Percentiles rank a stretch among this genome's conserved stretches.
phyloP scores from a whole-genome alignment of 2,888 invertebrate genomes.

The Argyra leucocephala region DNA sequence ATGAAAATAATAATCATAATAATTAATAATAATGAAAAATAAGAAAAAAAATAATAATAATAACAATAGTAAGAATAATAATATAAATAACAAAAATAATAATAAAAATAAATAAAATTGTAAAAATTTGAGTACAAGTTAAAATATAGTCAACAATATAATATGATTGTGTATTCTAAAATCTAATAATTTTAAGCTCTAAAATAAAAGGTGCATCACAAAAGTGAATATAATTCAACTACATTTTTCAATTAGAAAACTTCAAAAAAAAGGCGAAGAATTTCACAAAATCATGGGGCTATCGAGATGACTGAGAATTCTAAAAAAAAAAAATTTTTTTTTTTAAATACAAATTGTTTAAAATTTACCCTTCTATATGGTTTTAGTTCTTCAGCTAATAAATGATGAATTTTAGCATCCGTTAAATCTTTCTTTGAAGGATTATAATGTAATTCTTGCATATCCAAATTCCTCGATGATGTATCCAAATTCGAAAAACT shows the following conservation, averaged over 20 bases:
- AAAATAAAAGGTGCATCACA: neutral
- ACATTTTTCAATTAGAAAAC: neutral
- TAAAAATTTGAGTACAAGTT: neutral
- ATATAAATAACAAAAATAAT: neutral
- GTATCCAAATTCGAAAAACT: slow-evolving; percentile 78
- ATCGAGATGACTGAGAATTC: slow-evolving; percentile 1
- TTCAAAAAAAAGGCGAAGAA: too few species aligned
- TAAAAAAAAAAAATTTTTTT: neutral
- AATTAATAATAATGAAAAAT: too few species aligned
- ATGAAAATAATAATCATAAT: too few species aligned
- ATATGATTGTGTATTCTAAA: too few species aligned
- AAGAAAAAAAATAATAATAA: too few species aligned
- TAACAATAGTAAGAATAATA: neutral
- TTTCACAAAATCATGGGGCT: neutral
- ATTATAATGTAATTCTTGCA: slow-evolving; percentile 87
- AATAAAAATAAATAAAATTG: neutral
- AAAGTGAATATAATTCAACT: neutral
- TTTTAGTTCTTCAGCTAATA: slow-evolving; percentile 80
- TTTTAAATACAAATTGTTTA: neutral
- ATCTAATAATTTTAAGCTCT: neutral
- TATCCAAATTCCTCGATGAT: slow-evolving; percentile 82
- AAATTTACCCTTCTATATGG: slow-evolving; percentile 71
- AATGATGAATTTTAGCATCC: slow-evolving; percentile 87
- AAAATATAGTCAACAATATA: neutral
- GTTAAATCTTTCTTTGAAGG: slow-evolving; percentile 86